Percentiles rank a stretch among this genome's conserved stretches.
Evolutionary conservation across 2,113 vertebrate species (phyloP).

Genomic region (Phocoena sinus): DNA sequence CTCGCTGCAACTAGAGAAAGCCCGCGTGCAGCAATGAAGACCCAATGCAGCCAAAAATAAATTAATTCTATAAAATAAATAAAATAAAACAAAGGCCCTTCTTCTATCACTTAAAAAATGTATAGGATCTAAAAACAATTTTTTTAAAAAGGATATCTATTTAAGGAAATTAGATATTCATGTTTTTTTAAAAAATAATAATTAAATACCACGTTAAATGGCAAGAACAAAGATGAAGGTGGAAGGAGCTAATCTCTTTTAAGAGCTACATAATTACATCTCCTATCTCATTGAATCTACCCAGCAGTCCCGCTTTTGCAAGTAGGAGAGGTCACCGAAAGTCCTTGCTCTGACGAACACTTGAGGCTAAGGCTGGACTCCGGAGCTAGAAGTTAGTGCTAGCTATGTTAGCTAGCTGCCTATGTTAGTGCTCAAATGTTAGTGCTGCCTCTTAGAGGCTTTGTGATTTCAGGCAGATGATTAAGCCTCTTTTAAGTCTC

Average conservation of each 20-base stretch:
- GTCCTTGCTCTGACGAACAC: background rate
- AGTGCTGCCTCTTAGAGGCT: background rate
- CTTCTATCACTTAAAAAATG: no score
- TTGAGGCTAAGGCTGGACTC: background rate
- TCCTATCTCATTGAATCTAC: background rate
- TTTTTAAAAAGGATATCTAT: background rate
- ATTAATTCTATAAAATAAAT: no score
- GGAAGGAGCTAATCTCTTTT: background rate
- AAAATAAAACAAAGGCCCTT: no score
- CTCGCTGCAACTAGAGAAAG: no score
- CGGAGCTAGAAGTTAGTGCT: background rate
- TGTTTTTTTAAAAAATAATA: background rate
- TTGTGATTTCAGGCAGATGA: background rate
- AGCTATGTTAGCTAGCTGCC: no score
- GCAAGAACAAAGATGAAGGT: background rate
- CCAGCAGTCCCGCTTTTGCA: background rate
- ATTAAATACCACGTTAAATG: background rate
- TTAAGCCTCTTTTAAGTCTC: background rate
- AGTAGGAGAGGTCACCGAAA: background rate
- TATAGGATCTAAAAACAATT: no score
- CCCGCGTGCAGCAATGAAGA: no score
- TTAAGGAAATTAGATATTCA: background rate
- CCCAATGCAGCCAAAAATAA: no score
- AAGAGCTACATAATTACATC: background rate
- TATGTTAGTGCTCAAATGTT: background rate